Conservation (phyloP, 2,797 vertebrate species). For the Gobionotothen gibberifrons region DNA sequence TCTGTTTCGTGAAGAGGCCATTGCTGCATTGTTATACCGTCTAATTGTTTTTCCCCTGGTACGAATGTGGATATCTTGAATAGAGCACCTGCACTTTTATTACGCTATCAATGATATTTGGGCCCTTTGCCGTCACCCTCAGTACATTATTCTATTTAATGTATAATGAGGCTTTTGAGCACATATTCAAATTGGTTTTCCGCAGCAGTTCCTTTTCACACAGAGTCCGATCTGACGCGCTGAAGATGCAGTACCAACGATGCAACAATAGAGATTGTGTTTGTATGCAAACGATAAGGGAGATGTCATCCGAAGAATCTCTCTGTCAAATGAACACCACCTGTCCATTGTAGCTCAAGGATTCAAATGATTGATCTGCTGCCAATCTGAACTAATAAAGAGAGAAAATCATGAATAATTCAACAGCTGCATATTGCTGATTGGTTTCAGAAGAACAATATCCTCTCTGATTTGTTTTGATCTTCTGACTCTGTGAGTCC, state of each 20-base stretch:
- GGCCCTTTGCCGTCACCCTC: slow-evolving; percentile 20
- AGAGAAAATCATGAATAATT: neutral
- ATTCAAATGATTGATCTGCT: neutral
- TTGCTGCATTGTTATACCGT: neutral
- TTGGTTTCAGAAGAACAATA: slow-evolving; percentile 1
- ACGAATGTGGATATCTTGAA: slow-evolving; percentile 20
- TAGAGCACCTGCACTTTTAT: slow-evolving; percentile 19
- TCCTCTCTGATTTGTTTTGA: neutral
- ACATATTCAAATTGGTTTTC: slow-evolving; percentile 33
- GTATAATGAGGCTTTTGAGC: slow-evolving; percentile 42
- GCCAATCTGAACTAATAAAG: slow-evolving; percentile 5
- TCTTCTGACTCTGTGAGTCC: neutral
- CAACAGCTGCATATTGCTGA: neutral
- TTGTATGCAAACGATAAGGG: neutral
- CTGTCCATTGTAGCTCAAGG: neutral
- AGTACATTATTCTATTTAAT: slow-evolving; percentile 23
- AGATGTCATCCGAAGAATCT: neutral
- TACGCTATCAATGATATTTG: neutral
- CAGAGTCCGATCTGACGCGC: slow-evolving; percentile 8
- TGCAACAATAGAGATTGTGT: neutral
- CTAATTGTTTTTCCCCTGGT: neutral
- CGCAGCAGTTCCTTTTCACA: slow-evolving; percentile 10
- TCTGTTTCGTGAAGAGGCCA: neutral
- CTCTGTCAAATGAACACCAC: neutral
- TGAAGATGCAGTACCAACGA: slow-evolving; percentile 10